Conservation (phyloP, 1,140 invertebrate genomes). For the Saccostrea echinata region DNA sequence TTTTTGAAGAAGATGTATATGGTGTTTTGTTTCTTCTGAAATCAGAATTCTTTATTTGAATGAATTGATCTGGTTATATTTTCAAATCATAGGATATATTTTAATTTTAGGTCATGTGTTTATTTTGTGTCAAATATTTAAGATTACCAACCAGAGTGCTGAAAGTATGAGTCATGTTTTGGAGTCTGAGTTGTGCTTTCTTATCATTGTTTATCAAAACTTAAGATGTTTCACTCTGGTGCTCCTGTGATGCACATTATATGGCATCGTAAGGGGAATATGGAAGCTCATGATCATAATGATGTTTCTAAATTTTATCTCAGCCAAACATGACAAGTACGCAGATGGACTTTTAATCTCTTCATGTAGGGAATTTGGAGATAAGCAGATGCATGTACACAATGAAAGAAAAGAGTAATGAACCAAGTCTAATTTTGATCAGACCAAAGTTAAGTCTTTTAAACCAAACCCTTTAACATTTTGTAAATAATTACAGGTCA, state of each 20-base stretch:
- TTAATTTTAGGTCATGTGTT: neutral
- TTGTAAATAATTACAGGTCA: too few relatives aligned
- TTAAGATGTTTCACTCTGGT: slow-evolving; percentile 8
- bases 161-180: neutral
- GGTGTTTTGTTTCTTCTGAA: neutral
- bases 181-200: neutral
- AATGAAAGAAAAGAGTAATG: too few relatives aligned
- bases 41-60: neutral
- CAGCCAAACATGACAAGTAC: too few relatives aligned
- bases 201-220: slow-evolving; percentile 22
- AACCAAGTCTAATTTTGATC: too few relatives aligned
- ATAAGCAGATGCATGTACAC: too few relatives aligned
- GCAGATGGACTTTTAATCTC: too few relatives aligned
- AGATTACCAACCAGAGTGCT: neutral
- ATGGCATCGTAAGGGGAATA: neutral
- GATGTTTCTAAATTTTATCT: neutral
- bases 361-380: too few relatives aligned
- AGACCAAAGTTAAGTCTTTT: too few relatives aligned
- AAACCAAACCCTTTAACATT: too few relatives aligned
- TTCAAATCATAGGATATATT: neutral
- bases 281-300: neutral
- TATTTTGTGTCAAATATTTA: neutral
- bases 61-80: neutral
- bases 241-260: slow-evolving; percentile 2
- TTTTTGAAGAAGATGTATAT: neutral